Base-by-base conservation (phyloP, 2,888 invertebrate genomes). In the Ennomos quercinarius region DNA sequence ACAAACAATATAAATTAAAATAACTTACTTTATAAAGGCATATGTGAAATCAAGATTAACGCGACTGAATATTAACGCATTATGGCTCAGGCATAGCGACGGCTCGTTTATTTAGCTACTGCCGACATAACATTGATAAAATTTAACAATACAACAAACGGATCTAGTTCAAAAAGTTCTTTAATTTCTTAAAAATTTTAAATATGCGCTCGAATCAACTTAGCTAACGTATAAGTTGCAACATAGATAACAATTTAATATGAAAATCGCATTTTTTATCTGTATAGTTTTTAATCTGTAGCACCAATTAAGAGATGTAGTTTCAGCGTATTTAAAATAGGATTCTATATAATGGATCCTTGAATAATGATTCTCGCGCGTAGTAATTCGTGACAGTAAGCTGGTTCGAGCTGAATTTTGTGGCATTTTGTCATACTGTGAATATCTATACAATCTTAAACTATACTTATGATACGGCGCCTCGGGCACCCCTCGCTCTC, bases 371-470 rank as follows among this genome's bases (percentile, higher is more conserved):
- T 27, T 6, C 27, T 27, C 27, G 27, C 37, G 37, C 37, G 37
- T 11, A 11, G 35, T n/a, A 48, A 40, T 36, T 36, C 37, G 43
- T 27, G 11, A 11, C 11, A 45, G 9, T 27, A 27, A 38, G 55
- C 38, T 43, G 6, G 13, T 38, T 36, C 36, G 46, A 46, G 46
- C 54, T 10, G 13, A 12, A 12, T 1, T 45, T 36, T 47, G 40
- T 11, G 17, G 56, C 35, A 49, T 56, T 56, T 49, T 49, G 48
- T 49, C 39, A 49, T 48, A 49, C 39, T 44, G 9, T 35, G 27
- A 48, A 12, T 2, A 47, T 6, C 13, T 38, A 37, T 37, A 36
- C n/a, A n/a, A 42, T 10, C 40, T n/a, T 11, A 27, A 27, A 27
- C 10, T 1, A 35, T 47, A 1, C 11, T 35, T 41, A 37, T 36